phyloP scores from a whole-genome alignment of 2,888 invertebrate genomes.

The Meiosimyza platycephala region DNA sequence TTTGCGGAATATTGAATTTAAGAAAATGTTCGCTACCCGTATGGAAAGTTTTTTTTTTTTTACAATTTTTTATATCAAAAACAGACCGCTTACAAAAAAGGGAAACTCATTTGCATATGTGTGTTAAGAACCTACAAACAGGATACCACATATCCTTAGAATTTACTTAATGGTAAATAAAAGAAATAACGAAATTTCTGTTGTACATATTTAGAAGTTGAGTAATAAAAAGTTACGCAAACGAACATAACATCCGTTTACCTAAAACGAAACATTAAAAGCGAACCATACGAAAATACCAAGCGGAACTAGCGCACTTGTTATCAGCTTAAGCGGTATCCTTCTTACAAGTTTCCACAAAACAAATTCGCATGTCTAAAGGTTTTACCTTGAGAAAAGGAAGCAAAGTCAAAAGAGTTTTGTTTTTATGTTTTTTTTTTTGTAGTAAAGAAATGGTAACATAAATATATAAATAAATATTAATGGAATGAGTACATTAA shows the following conservation, averaged over 20 bases:
- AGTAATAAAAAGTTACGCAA: not conserved
- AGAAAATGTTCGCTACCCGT: no score
- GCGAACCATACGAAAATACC: not conserved
- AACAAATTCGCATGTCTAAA: slow-evolving; percentile 12
- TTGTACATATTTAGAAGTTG: not conserved
- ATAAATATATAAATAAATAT: no score
- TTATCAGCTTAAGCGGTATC: not conserved
- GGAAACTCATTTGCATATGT: slow-evolving; percentile 18
- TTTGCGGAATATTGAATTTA: no score
- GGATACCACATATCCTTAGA: slow-evolving; percentile 24
- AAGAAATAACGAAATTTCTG: not conserved
- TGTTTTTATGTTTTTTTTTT: no score
- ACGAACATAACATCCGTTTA: slow-evolving; percentile 14
- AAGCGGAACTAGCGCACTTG: not conserved
- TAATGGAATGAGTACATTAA: no score
- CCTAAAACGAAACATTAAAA: not conserved
- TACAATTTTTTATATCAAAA: not conserved
- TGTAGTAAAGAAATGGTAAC: no score
- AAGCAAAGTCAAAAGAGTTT: no score
- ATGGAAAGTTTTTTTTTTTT: no score
- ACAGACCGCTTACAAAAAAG: not conserved
- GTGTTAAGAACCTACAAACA: not conserved
- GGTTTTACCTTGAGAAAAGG: not conserved
- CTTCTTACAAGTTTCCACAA: not conserved
- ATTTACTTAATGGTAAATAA: no score